phyloP scores from a whole-genome alignment of 2,797 vertebrate species.

The Antrozous pallidus region DNA sequence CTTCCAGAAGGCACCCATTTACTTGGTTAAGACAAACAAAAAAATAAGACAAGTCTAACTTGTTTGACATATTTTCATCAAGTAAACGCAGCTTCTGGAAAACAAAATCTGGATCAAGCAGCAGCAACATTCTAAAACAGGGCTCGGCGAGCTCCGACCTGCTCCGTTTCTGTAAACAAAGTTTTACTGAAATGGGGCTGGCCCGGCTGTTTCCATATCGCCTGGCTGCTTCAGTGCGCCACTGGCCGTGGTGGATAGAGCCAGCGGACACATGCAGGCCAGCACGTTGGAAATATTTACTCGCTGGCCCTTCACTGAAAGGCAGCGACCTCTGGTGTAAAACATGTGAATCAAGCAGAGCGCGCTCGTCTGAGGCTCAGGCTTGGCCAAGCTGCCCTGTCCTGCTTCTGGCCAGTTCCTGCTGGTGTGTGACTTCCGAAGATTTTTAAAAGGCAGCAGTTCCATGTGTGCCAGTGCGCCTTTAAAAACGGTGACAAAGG shows the following conservation, averaged over 20 bases:
- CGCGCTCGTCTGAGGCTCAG: rapidly evolving
- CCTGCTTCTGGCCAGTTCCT: not conserved
- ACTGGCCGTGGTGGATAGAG: rapidly evolving
- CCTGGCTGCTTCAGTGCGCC: not conserved
- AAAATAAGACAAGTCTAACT: not conserved
- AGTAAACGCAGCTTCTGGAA: not conserved
- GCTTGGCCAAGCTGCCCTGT: not conserved
- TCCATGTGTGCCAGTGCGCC: not conserved
- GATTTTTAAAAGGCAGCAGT: not conserved
- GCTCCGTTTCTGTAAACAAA: not conserved
- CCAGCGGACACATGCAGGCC: not conserved
- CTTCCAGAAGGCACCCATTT: not conserved
- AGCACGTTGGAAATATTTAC: too few species aligned
- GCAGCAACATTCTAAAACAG: not conserved
- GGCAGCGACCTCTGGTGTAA: too few species aligned
- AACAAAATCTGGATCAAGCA: not conserved
- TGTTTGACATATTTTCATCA: not conserved
- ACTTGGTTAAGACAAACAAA: not conserved
- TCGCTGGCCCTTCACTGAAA: not conserved
- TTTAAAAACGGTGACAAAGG: not conserved
- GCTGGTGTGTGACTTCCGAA: not conserved
- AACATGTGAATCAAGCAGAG: too few species aligned
- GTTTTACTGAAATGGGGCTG: not conserved
- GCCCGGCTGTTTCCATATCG: rapidly evolving
- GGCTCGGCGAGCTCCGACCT: rapidly evolving